Evolutionary conservation across 2,113 vertebrate species (phyloP).

Genomic region (Antigone vipio): DNA sequence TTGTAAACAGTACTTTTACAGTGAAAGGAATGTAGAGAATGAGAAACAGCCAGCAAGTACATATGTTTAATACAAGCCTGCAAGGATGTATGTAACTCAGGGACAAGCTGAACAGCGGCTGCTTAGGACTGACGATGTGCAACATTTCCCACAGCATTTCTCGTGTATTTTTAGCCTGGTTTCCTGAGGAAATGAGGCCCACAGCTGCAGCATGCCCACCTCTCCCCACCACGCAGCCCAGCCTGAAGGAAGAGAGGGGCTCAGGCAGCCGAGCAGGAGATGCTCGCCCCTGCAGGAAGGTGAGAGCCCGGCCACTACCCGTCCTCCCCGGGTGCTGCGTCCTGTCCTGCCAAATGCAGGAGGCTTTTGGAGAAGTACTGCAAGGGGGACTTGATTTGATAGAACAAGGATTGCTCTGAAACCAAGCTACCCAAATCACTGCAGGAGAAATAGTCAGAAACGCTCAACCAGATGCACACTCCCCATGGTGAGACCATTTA

Average conservation of each 20-base stretch:
- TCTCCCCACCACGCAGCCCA: neutral
- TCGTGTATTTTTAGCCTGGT: neutral
- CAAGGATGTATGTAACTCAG: fast-evolving
- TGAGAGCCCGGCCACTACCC: neutral
- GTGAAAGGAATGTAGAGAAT: fast-evolving
- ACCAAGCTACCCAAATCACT: neutral
- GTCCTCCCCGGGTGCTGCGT: fast-evolving
- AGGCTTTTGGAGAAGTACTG: neutral
- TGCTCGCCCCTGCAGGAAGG: fast-evolving
- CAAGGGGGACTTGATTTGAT: neutral
- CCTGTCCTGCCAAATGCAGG: fast-evolving
- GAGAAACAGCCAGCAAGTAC: neutral
- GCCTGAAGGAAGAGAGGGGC: neutral
- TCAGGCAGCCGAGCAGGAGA: fast-evolving
- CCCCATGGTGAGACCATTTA: neutral
- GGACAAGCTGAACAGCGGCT: neutral
- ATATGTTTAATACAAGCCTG: fast-evolving
- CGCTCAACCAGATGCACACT: fast-evolving
- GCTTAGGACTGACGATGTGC: fast-evolving
- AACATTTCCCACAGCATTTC: neutral
- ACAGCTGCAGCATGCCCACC: neutral
- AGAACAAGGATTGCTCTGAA: neutral
- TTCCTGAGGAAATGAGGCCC: constrained; percentile 45
- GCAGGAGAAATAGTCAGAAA: too few species aligned
- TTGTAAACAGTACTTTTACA: fast-evolving